These are phyloP conservation scores for Rhynchotus rufescens DNA, from an alignment of 2,797 vertebrate species.

Conservation along the genomic window DNA sequence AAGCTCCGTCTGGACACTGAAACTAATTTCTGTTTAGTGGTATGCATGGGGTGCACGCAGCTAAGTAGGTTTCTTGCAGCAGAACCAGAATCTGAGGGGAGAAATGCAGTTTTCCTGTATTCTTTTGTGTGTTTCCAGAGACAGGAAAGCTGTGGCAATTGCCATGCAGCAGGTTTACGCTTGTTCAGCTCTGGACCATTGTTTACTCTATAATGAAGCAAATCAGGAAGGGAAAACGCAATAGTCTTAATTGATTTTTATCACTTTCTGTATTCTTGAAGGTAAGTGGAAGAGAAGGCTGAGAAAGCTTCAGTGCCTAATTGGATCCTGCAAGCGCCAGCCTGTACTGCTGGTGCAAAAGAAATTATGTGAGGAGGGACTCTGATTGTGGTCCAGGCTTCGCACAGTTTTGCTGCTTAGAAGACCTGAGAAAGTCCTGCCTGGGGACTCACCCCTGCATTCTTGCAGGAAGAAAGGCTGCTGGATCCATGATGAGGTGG, in stretches of 20 bases:
- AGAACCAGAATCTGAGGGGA: neutral
- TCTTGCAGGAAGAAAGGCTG: fast-evolving
- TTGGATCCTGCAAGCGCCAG: neutral
- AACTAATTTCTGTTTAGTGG: neutral
- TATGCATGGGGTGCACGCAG: neutral
- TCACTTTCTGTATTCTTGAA: neutral
- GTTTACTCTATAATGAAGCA: neutral
- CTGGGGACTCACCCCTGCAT: neutral
- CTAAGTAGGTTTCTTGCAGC: neutral
- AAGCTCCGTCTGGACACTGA: neutral
- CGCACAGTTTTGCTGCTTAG: no score
- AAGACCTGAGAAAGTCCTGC: neutral
- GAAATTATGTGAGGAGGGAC: neutral
- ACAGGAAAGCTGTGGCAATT: neutral
- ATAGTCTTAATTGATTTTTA: neutral
- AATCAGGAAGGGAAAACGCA: neutral
- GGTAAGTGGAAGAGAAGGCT: neutral
- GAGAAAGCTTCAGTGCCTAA: neutral
- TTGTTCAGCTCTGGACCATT: neutral
- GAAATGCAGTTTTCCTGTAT: neutral
- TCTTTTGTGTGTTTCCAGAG: neutral
- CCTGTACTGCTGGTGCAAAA: neutral
- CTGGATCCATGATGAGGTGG: neutral
- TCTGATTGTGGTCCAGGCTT: neutral
- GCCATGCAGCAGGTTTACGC: neutral